A percentile compares a stretch with the other conserved stretches of the same genome.
These are phyloP conservation scores for Sarcophaga carnaria DNA, from an alignment of 2,888 invertebrate genomes.

Conservation along the genomic window DNA sequence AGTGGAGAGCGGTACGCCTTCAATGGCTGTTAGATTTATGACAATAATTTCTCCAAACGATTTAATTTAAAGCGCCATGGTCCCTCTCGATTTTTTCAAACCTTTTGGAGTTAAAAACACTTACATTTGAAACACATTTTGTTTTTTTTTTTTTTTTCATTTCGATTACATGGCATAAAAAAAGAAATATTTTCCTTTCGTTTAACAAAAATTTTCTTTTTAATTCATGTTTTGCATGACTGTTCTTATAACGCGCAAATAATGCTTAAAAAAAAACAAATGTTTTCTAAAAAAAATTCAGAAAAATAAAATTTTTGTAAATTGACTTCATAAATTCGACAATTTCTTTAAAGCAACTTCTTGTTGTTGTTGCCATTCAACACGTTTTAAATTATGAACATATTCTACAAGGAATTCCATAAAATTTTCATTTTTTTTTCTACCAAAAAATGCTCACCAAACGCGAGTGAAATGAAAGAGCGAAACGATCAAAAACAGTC, in stretches of 20 bases:
- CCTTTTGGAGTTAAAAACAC: too few species aligned
- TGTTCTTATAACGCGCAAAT: neutral
- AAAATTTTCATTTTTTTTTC: neutral
- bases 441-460: neutral
- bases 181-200: too few species aligned
- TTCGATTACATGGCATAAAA: too few species aligned
- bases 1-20: too few species aligned
- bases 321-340: neutral
- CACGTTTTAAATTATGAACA: neutral
- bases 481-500: slow-evolving; percentile 42
- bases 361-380: neutral
- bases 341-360: neutral
- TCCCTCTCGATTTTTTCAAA: too few species aligned
- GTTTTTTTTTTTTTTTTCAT: too few species aligned
- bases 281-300: neutral
- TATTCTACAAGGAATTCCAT: neutral
- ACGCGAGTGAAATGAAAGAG: too few species aligned
- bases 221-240: neutral
- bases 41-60: too few species aligned
- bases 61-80: too few species aligned
- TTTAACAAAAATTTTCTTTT: too few species aligned
- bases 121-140: too few species aligned
- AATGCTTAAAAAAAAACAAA: neutral
- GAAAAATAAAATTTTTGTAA: neutral
- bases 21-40: too few species aligned